Percentiles rank a stretch among this genome's conserved stretches.
phyloP scores from a whole-genome alignment of 2,888 invertebrate species.

The Noctua fimbriata region DNA sequence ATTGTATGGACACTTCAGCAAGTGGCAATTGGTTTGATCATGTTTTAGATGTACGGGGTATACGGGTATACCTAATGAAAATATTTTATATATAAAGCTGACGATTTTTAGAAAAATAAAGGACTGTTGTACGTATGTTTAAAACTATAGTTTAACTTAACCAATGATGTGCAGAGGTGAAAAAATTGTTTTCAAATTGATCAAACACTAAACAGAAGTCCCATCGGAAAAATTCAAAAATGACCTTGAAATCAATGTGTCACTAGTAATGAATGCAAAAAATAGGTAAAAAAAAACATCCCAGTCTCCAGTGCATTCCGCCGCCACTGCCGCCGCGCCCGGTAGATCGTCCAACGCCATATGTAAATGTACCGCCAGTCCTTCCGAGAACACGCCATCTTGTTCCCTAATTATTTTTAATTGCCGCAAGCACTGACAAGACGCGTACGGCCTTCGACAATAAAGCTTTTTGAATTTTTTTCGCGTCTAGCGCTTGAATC shows the following conservation, averaged over 20 bases:
- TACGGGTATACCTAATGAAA: background rate
- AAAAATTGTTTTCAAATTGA: background rate
- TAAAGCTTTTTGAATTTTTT: slow-evolving; percentile 85
- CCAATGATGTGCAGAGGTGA: background rate
- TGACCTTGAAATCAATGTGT: background rate
- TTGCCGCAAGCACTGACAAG: slow-evolving; percentile 86
- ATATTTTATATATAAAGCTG: background rate
- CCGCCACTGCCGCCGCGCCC: slow-evolving; percentile 61
- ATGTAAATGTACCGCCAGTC: slow-evolving; percentile 87
- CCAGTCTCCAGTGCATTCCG: slow-evolving; percentile 38
- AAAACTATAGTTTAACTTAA: background rate
- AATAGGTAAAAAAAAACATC: slow-evolving; percentile 3
- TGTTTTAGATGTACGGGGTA: background rate
- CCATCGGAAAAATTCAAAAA: background rate
- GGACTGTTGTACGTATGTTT: background rate
- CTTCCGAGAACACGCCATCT: slow-evolving; percentile 88
- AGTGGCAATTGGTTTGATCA: background rate
- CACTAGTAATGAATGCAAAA: background rate
- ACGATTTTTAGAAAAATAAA: background rate
- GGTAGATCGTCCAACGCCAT: slow-evolving; percentile 77
- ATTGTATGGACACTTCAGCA: background rate
- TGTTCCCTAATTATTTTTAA: slow-evolving; percentile 90
- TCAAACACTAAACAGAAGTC: background rate
- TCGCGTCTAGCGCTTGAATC: slow-evolving; percentile 88
- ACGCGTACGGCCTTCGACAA: slow-evolving; percentile 86